phyloP scores from a whole-genome alignment of 2,888 invertebrate genomes.

The Drosophila borborema region DNA sequence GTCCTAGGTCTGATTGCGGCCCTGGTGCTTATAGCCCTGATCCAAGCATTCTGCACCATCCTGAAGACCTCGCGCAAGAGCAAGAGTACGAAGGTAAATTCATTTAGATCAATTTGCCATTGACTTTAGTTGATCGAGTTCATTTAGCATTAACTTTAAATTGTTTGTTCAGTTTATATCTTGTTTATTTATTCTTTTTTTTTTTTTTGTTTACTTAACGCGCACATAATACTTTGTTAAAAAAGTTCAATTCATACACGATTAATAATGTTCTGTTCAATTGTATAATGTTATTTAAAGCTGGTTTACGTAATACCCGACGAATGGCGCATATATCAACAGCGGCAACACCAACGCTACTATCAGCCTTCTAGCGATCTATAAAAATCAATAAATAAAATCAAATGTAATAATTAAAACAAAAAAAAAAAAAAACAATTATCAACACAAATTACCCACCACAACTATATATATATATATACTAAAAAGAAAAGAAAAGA shows the following conservation, averaged over 20 bases:
- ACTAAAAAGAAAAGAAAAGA: constrained; percentile 6
- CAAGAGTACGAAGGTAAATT: constrained; percentile 89
- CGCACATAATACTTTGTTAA: constrained; percentile 34
- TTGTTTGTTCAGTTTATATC: constrained; percentile 33
- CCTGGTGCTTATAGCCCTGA: constrained; percentile 90
- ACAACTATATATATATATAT: constrained; percentile 18
- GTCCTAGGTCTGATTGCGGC: constrained; percentile 93
- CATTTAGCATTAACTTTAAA: constrained; percentile 28
- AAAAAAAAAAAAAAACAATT: constrained; percentile 7
- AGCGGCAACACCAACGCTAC: constrained; percentile 84
- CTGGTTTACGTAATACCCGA: constrained; percentile 85
- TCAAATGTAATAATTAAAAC: not conserved
- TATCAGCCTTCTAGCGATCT: constrained; percentile 85
- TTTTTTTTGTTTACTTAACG: constrained; percentile 12
- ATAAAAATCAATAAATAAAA: constrained; percentile 54
- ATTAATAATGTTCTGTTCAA: constrained; percentile 56
- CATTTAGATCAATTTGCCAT: not conserved
- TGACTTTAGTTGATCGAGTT: constrained; percentile 16
- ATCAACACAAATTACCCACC: constrained; percentile 54
- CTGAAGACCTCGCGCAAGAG: constrained; percentile 88
- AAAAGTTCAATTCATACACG: constrained; percentile 36
- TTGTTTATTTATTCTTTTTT: not conserved
- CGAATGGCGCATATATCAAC: constrained; percentile 85
- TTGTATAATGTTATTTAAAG: constrained; percentile 81
- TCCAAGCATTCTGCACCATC: constrained; percentile 94